Conservation (phyloP, 2,888 invertebrate species). For the Agriotes lineatus region DNA sequence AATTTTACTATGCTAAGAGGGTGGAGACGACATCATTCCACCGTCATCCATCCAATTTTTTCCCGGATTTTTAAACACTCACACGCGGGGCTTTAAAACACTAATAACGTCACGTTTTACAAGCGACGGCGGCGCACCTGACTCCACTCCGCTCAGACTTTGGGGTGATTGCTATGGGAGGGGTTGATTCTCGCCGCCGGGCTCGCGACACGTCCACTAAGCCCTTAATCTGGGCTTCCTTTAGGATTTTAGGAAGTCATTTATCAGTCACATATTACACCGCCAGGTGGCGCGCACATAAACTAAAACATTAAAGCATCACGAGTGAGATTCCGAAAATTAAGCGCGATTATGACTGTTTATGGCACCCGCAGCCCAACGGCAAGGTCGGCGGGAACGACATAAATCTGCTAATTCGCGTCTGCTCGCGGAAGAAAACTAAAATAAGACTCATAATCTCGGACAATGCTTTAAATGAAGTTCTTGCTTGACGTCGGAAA, state of each 20-base stretch:
- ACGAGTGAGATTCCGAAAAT: constrained; percentile 19
- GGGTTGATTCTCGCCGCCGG: constrained; percentile 56
- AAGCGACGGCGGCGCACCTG: constrained; percentile 58
- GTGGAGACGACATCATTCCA: constrained; percentile 20
- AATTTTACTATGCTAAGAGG: constrained; percentile 26
- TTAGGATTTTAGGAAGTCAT: constrained; percentile 67
- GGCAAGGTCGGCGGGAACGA: too few species aligned
- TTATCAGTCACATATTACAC: constrained; percentile 64
- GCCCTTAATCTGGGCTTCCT: constrained; percentile 66
- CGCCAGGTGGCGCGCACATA: constrained; percentile 64
- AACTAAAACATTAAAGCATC: constrained; percentile 51
- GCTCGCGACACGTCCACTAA: constrained; percentile 64
- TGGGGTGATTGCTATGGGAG: constrained; percentile 46
- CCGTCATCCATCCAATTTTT: constrained; percentile 45
- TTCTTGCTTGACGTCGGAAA: constrained; percentile 28
- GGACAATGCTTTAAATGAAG: constrained; percentile 34
- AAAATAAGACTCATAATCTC: constrained; percentile 28
- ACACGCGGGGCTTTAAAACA: constrained; percentile 56
- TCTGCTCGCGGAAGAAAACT: constrained; percentile 1
- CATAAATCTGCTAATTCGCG: not conserved
- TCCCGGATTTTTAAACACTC: constrained; percentile 56
- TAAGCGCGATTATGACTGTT: constrained; percentile 10
- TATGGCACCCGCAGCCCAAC: too few species aligned
- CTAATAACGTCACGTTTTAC: constrained; percentile 61
- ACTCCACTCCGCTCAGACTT: constrained; percentile 53